Percentiles rank a stretch among this genome's conserved stretches.
These are phyloP conservation scores for Ptychobarbus kaznakovi DNA, from an alignment of 2,797 vertebrate species.

Conservation along the genomic window DNA sequence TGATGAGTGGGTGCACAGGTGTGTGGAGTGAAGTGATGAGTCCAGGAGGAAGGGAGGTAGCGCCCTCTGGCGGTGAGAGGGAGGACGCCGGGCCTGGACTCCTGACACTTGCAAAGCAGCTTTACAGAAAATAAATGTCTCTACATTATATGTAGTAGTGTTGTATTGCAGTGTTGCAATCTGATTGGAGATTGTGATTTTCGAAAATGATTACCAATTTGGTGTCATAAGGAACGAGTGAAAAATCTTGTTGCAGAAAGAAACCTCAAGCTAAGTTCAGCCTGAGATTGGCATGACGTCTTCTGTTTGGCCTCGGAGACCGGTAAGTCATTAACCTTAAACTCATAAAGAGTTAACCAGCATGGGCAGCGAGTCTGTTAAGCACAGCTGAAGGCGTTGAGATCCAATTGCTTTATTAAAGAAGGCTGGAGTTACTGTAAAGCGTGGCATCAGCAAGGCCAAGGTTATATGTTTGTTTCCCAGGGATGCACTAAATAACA, in stretches of 20 bases:
- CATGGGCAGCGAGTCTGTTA: background rate
- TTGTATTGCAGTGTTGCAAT: background rate
- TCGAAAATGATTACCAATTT: background rate
- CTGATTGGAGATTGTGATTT: background rate
- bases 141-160: background rate
- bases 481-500: background rate
- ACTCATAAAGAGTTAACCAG: background rate
- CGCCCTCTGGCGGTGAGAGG: too few relatives aligned
- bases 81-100: too few relatives aligned
- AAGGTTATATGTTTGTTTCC: background rate
- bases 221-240: background rate
- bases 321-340: background rate
- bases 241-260: background rate
- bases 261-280: background rate
- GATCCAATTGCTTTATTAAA: slow-evolving; percentile 9
- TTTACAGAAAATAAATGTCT: background rate
- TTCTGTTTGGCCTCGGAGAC: background rate
- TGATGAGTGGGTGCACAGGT: too few relatives aligned
- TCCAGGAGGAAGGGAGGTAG: too few relatives aligned
- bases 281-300: background rate
- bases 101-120: background rate
- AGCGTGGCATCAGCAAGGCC: background rate
- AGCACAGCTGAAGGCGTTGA: background rate
- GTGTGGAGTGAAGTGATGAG: too few relatives aligned
- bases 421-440: background rate